Conservation (phyloP, 2,797 vertebrate genomes). For the Lacerta viridis region DNA sequence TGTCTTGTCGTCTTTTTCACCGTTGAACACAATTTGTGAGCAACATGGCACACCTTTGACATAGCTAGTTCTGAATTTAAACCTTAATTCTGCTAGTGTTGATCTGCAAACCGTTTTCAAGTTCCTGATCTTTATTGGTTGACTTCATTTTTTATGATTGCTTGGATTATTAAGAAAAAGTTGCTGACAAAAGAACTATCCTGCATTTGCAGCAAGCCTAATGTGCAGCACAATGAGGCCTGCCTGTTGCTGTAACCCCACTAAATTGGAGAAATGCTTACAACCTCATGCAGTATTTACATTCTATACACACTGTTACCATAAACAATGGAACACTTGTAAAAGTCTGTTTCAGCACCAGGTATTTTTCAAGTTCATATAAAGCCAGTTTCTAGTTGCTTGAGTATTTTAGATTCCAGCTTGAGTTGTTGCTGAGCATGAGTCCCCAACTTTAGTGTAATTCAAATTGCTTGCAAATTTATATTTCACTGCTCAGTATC, state of each 20-base stretch:
- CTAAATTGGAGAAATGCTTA: too few species aligned
- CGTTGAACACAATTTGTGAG: not conserved
- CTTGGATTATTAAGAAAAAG: constrained; percentile 3
- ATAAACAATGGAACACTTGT: not conserved
- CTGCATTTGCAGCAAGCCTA: not conserved
- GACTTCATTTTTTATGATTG: not conserved
- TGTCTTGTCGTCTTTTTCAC: not conserved
- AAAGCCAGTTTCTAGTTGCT: too few species aligned
- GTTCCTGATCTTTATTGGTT: not conserved
- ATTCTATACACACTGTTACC: not conserved
- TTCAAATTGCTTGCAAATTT: not conserved
- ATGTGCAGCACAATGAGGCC: not conserved
- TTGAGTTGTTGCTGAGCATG: not conserved
- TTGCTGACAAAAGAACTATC: not conserved
- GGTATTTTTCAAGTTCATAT: not conserved
- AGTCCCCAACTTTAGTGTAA: not conserved
- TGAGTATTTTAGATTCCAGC: too few species aligned
- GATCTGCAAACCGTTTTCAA: not conserved
- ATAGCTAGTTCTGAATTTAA: not conserved
- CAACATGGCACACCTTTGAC: not conserved
- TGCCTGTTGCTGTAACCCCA: not conserved
- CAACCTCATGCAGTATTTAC: not conserved
- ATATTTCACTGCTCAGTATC: not conserved
- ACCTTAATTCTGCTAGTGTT: too few species aligned
- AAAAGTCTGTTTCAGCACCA: not conserved